These are phyloP conservation scores for Drosophila nigritarsus DNA, from an alignment of 2,888 invertebrate species.

Conservation along the genomic window DNA sequence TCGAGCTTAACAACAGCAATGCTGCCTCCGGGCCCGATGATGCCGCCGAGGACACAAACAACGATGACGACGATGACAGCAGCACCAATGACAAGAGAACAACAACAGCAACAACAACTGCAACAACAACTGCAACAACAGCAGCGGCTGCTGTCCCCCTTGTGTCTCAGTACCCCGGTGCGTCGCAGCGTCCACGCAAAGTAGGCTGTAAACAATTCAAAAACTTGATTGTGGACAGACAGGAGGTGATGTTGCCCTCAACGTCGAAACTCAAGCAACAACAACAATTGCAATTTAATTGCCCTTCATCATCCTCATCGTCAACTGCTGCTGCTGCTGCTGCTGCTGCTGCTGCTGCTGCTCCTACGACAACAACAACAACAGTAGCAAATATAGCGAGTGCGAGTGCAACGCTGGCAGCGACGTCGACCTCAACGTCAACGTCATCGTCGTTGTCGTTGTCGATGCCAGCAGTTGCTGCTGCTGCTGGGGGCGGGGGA, in stretches of 20 bases:
- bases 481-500: slow-evolving; percentile 42
- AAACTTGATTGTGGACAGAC: slow-evolving; percentile 82
- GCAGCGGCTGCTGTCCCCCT: too few relatives aligned
- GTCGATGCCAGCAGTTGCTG: slow-evolving; percentile 19
- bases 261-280: slow-evolving; percentile 79
- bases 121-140: slow-evolving; percentile 5
- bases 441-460: slow-evolving; percentile 11
- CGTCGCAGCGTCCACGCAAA: slow-evolving; percentile 70
- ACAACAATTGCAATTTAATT: slow-evolving; percentile 77
- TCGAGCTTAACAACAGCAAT: slow-evolving; percentile 22
- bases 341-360: slow-evolving; percentile 35
- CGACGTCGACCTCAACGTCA: slow-evolving; percentile 24
- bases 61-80: slow-evolving; percentile 64
- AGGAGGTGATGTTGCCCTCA: slow-evolving; percentile 82
- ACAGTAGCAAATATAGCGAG: slow-evolving; percentile 14
- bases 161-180: too few relatives aligned
- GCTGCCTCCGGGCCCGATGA: slow-evolving; percentile 22
- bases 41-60: slow-evolving; percentile 48
- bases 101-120: too few relatives aligned
- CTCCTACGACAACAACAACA: slow-evolving; percentile 39
- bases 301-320: slow-evolving; percentile 57
- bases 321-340: slow-evolving; percentile 34
- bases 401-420: slow-evolving; percentile 26
- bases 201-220: slow-evolving; percentile 81
- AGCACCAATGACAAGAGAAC: slow-evolving; percentile 61